Conservation (phyloP, 2,797 vertebrate species). For the Halcyon leucocephala region DNA sequence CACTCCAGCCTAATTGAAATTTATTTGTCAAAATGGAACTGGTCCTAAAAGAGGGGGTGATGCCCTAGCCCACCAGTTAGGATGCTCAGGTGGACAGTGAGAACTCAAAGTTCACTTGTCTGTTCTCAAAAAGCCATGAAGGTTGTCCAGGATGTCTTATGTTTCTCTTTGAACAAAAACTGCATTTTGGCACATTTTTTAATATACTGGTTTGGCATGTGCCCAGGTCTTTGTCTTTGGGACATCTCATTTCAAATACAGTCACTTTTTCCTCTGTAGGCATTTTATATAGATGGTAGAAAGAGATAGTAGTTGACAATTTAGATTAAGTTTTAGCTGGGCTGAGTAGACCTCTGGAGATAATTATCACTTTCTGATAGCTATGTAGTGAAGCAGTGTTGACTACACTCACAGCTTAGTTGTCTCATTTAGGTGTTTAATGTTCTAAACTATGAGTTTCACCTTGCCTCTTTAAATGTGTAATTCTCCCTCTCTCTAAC, state of each 20-base stretch:
- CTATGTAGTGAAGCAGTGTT: not conserved
- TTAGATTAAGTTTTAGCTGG: not conserved
- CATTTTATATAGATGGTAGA: not conserved
- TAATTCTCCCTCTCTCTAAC: not conserved
- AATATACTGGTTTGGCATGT: not conserved
- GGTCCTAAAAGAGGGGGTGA: not conserved
- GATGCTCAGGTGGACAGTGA: not conserved
- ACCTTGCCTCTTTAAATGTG: not conserved
- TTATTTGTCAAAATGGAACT: not conserved
- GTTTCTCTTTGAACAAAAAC: not conserved
- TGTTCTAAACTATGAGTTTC: not conserved
- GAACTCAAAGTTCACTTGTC: not conserved
- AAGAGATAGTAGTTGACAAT: not conserved
- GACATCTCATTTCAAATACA: not conserved
- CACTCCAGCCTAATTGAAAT: not conserved
- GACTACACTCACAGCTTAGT: not conserved
- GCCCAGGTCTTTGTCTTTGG: not conserved
- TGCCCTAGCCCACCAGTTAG: not conserved
- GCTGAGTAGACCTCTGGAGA: not conserved
- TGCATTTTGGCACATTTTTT: not conserved
- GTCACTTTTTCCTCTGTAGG: not conserved
- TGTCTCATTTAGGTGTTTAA: slow-evolving; percentile 7
- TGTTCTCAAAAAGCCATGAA: not conserved
- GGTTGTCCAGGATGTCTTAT: not conserved
- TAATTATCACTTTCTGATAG: slow-evolving; percentile 1